A percentile compares a stretch with the other conserved stretches of the same genome.
These are phyloP conservation scores for Epiblema foenella DNA, from an alignment of 2,888 invertebrate genomes.

Conservation along the genomic window DNA sequence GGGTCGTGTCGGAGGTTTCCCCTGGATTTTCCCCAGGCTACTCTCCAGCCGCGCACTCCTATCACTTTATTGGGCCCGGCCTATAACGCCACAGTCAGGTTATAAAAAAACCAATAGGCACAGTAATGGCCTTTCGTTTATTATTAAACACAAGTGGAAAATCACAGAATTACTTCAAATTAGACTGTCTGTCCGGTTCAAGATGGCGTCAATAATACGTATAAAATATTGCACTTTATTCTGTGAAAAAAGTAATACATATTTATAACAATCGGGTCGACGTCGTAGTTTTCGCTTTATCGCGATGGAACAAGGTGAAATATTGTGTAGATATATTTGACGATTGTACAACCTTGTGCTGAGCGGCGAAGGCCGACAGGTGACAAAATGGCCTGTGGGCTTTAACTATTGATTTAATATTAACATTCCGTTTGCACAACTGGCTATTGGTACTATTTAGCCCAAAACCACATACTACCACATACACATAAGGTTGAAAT, in stretches of 20 bases:
- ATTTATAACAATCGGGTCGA: not conserved
- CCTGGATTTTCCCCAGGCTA: no score
- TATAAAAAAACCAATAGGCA: not conserved
- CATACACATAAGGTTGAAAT: no score
- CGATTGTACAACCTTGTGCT: slow-evolving; percentile 20
- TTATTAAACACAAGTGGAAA: slow-evolving; percentile 17
- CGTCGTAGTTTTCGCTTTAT: not conserved
- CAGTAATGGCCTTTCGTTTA: slow-evolving; percentile 4
- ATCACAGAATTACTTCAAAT: slow-evolving; percentile 7
- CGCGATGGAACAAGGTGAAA: not conserved
- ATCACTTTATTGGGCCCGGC: no score
- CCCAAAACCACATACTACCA: not conserved
- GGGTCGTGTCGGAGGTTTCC: no score
- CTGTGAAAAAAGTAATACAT: not conserved
- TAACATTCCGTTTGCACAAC: slow-evolving; percentile 20
- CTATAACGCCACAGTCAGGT: no score
- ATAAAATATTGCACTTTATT: not conserved
- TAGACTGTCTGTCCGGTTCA: slow-evolving; percentile 20
- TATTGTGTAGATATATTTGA: not conserved
- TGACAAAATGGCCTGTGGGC: slow-evolving; percentile 33
- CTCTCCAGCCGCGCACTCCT: no score
- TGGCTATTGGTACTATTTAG: not conserved
- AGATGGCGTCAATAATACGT: not conserved
- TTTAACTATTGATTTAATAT: slow-evolving; percentile 30
- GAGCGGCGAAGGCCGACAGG: slow-evolving; percentile 32